Conservation (phyloP, 2,797 vertebrate genomes). For the Sus cebifrons region DNA sequence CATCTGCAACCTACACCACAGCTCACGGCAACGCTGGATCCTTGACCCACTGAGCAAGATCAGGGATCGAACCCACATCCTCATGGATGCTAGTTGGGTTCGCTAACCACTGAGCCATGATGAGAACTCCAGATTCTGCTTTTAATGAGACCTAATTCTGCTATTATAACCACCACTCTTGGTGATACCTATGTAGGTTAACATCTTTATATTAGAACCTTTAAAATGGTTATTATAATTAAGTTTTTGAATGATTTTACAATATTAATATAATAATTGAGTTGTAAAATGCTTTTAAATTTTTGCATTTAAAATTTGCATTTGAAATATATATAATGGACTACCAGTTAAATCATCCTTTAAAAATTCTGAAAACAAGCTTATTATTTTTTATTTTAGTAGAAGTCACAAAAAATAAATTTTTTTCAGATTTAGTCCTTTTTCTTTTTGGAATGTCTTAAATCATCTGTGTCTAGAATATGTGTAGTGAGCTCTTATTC, state of each 20-base stretch:
- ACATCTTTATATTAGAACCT: slow-evolving; percentile 57
- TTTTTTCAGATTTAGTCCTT: neutral
- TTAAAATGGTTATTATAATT: slow-evolving; percentile 58
- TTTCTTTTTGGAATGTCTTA: slow-evolving; percentile 59
- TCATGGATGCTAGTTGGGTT: no score
- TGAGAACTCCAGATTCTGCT: neutral
- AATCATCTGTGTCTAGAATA: slow-evolving; percentile 32
- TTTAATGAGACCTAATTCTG: slow-evolving; percentile 56
- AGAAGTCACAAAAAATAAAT: slow-evolving; percentile 34
- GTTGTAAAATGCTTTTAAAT: slow-evolving; percentile 1
- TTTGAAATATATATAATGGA: neutral
- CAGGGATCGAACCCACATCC: no score
- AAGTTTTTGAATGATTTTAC: slow-evolving; percentile 59
- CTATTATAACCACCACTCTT: neutral
- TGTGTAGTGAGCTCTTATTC: slow-evolving; percentile 37
- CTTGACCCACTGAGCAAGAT: no score
- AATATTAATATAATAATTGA: slow-evolving; percentile 28
- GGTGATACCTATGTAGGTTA: slow-evolving; percentile 14
- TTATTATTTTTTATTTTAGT: slow-evolving; percentile 53
- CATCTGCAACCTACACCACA: no score
- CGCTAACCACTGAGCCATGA: no score
- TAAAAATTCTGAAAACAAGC: slow-evolving; percentile 66
- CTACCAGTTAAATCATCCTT: slow-evolving; percentile 54
- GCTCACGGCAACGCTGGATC: no score
- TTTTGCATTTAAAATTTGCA: slow-evolving; percentile 50